Evolutionary conservation across 2,113 vertebrate species (phyloP).

Genomic region (Aphelocoma coerulescens): DNA sequence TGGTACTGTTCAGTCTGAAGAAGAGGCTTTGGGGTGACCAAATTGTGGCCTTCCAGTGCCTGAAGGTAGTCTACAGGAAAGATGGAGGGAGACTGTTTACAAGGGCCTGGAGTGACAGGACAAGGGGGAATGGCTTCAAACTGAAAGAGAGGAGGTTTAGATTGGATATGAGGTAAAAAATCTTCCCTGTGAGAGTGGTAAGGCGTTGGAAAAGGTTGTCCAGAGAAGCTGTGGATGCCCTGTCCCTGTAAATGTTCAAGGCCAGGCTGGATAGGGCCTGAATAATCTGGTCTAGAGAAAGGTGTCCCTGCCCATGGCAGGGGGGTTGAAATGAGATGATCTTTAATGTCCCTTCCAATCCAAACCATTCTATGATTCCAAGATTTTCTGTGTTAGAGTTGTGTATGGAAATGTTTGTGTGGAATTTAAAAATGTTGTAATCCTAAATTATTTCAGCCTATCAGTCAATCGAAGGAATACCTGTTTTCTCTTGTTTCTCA

Average conservation of each 20-base stretch:
- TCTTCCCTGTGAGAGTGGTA: neutral
- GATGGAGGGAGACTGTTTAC: neutral
- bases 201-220: neutral
- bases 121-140: neutral
- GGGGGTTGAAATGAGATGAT: fast-evolving
- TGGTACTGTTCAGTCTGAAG: neutral
- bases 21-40: neutral
- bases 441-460: neutral
- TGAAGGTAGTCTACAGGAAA: neutral
- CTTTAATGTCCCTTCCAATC: neutral
- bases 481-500: neutral
- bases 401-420: neutral
- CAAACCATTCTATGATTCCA: neutral
- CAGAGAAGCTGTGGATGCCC: neutral
- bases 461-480: neutral
- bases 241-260: neutral
- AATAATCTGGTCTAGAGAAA: neutral
- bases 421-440: neutral
- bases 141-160: neutral
- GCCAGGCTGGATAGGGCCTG: neutral
- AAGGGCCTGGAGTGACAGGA: neutral
- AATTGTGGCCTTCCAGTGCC: neutral
- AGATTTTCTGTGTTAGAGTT: neutral
- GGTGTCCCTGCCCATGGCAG: neutral
- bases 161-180: neutral